Base-by-base conservation (phyloP, 1,140 invertebrate species). In the Heliconius hermathena region DNA sequence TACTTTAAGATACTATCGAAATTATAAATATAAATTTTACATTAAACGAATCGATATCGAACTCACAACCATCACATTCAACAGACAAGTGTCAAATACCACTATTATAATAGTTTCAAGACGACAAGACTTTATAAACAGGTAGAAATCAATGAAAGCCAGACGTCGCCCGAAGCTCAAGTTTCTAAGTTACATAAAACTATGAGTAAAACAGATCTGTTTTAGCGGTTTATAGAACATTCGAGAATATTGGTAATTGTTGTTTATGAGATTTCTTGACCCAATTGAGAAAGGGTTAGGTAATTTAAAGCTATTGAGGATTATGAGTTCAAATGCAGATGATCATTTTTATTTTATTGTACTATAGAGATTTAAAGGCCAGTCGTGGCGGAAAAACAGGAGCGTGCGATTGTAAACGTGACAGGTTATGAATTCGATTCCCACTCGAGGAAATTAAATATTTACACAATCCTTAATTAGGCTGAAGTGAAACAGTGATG, bases 111-210 rank as follows among this genome's bases (percentile, higher is more conserved):
- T 60, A 22, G n/a, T 22, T n/a, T 26, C 9, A 11, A 60, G n/a
- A 60, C 22, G 20, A 11, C 9, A n/a, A 22, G 26, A 60, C 57
- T 60, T 60, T 60, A n/a, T 60, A 60, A 60, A 60, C 60, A 66
- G 60, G 60, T 52, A 74, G 8, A 26, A 73, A 46, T 73, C 22
- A 26, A 73, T 18, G 16, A 33, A 57, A 16, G 22, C 13, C 73
- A 74, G 52, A 74, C 73, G 33, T 36, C 29, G 52, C 73, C 33
- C 29, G 16, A 36, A 36, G 73, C 26, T 22, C 29, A 52, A 52
- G 41, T 57, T 74, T 38, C 73, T 74, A 60, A 74, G 49, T 74
- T 26, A 74, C 52, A 74, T 74, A 74, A 74, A 74, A 74, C 73
- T 60, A 74, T 74, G 49, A 74, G 60, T 74, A 57, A 74, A 74